Base-by-base conservation (phyloP, 2,888 invertebrate species). In the Amphipoea lucens region DNA sequence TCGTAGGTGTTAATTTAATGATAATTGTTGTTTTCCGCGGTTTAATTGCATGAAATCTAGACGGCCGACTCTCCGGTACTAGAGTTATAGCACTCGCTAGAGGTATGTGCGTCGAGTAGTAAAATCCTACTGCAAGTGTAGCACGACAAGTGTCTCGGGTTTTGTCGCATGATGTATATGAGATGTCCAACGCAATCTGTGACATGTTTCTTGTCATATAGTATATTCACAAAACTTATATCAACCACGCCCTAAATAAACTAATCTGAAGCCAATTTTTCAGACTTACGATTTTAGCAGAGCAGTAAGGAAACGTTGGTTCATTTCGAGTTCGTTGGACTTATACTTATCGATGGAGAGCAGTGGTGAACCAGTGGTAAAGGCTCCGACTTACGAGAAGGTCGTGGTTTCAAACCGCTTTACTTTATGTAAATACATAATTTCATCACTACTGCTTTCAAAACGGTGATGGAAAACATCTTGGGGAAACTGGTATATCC, bases 1-100 rank as follows among this genome's bases (percentile, higher is more conserved):
- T 78, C 65, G 73, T 79, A 70, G 45, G 76, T 81, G 74, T 78
- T 83, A 78, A 87, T 83, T 80, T 68, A 74, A 51, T 75, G 74
- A 80, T 83, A 84, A 82, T 85, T 83, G 79, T 76, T 54, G 48
- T 54, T 63, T 72, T 70, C 78, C 63, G 63, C 36, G 17, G 36
- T 65, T 77, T 82, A 79, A 81, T 82, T 77, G 78, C 78, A 40
- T 77, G 74, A 70, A 57, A 80, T 80, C 75, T 72, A 77, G 51
- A 66, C 40, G 51, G 7, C 57, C 14, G 54, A 54, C 36, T 14
- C 17, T n/a, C 51, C 23, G 29, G n/a, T 20, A 29, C 23, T 2
- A 29, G 51, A 48, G 17, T 23, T 63, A 7, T 42, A 54, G 42
- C 23, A 36, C 23, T n/a, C 4, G 14, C 17, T 65, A 57, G 9